Evolutionary conservation across 2,797 vertebrate species (phyloP).

Genomic region (Enteromius fasciolatus): DNA sequence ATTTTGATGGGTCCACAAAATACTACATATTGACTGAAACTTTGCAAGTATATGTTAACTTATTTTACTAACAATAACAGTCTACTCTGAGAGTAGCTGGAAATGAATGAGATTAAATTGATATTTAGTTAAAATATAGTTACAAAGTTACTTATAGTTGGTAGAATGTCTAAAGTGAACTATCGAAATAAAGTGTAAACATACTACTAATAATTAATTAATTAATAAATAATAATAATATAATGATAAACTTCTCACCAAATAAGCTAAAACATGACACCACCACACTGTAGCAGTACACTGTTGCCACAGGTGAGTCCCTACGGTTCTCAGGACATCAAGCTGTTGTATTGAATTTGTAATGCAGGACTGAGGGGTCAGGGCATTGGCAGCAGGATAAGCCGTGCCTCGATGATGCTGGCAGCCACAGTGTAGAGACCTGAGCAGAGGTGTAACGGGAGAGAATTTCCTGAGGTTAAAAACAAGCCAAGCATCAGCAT

Average conservation of each 20-base stretch:
- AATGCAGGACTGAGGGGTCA: slow-evolving; percentile 19
- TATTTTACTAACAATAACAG: too few species aligned
- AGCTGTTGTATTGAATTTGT: slow-evolving; percentile 7
- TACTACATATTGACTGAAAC: too few species aligned
- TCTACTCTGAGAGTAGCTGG: too few species aligned
- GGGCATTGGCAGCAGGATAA: background rate
- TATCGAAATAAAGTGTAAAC: too few species aligned
- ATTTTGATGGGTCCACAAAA: too few species aligned
- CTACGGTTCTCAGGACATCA: background rate
- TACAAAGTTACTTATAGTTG: too few species aligned
- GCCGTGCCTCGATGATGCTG: background rate
- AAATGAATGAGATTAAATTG: too few species aligned
- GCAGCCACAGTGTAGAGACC: slow-evolving; percentile 21
- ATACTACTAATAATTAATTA: too few species aligned
- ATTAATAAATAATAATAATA: background rate
- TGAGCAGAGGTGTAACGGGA: slow-evolving; percentile 7
- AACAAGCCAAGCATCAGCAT: slow-evolving; percentile 37
- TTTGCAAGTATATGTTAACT: too few species aligned
- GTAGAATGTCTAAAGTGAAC: too few species aligned
- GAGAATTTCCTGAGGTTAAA: slow-evolving; percentile 37
- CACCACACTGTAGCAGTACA: background rate
- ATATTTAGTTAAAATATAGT: too few species aligned
- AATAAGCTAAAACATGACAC: background rate
- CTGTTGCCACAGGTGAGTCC: background rate
- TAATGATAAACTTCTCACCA: background rate